Conservation (phyloP, 2,888 invertebrate genomes). For the Erynnis tages region DNA sequence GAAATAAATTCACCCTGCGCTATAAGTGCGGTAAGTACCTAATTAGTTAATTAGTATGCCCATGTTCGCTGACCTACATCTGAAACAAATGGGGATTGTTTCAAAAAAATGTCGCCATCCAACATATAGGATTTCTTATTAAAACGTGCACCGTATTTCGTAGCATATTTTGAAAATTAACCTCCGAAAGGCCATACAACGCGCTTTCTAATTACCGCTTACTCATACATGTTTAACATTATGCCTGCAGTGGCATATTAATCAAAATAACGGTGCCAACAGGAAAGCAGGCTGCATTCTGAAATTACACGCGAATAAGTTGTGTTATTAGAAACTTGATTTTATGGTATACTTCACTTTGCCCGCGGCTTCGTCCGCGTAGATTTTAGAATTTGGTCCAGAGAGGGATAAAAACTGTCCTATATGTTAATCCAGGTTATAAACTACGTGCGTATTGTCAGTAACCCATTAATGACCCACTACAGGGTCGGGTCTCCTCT, state of each 20-base stretch:
- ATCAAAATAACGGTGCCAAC: constrained; percentile 24
- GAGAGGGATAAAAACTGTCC: too few relatives aligned
- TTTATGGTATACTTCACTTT: constrained; percentile 7
- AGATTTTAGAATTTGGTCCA: too few relatives aligned
- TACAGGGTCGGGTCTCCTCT: too few relatives aligned
- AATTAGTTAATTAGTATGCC: constrained; percentile 25
- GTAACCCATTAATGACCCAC: too few relatives aligned
- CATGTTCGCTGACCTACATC: constrained; percentile 22
- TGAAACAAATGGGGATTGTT: constrained; percentile 19
- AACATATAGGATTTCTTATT: constrained; percentile 15
- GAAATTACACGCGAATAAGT: constrained; percentile 8
- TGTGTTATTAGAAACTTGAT: background rate
- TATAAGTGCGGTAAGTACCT: constrained; percentile 14
- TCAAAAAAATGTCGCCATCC: constrained; percentile 18
- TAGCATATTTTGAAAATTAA: constrained; percentile 20
- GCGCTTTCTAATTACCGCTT: constrained; percentile 10
- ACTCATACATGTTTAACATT: constrained; percentile 3
- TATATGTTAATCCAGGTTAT: too few relatives aligned
- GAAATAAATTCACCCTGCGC: constrained; percentile 13
- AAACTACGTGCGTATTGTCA: too few relatives aligned
- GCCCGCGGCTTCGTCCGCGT: too few relatives aligned
- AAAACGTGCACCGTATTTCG: constrained; percentile 16
- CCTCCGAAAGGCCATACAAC: background rate
- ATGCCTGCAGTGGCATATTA: background rate
- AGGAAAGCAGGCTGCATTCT: constrained; percentile 14